A percentile compares a stretch with the other conserved stretches of the same genome.
phyloP scores from a whole-genome alignment of 2,113 vertebrate species.

The Blennius ocellaris region DNA sequence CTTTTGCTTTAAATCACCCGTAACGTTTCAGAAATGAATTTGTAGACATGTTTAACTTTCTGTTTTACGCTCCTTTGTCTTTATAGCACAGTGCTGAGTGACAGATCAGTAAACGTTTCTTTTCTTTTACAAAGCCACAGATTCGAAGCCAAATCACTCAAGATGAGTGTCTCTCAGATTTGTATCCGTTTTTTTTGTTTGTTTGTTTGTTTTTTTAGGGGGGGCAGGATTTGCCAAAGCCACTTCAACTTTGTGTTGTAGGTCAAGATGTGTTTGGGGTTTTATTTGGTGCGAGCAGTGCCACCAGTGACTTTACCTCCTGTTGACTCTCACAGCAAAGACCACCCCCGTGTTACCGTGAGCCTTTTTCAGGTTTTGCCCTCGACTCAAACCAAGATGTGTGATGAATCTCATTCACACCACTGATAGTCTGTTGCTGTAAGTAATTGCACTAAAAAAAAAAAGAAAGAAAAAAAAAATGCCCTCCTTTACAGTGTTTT shows the following conservation, averaged over 20 bases:
- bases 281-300: conserved; percentile 49
- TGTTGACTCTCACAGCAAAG: conserved; percentile 29
- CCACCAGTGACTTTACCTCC: conserved; percentile 55
- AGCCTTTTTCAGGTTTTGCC: conserved; percentile 9
- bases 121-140: conserved; percentile 10
- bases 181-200: too few relatives aligned
- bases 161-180: conserved; percentile 9
- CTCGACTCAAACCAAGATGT: conserved; percentile 42
- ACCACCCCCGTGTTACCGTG: conserved; percentile 23
- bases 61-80: not conserved
- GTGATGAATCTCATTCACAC: conserved; percentile 44
- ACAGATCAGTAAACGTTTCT: conserved; percentile 6
- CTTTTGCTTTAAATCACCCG: conserved; percentile 28
- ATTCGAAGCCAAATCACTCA: conserved; percentile 35
- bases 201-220: not conserved
- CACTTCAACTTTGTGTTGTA: conserved; percentile 22
- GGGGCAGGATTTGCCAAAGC: not conserved
- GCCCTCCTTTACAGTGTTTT: conserved; percentile 77
- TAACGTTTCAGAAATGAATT: conserved; percentile 14
- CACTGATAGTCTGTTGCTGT: conserved; percentile 70
- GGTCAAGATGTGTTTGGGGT: conserved; percentile 45
- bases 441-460: conserved; percentile 83
- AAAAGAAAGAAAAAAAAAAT: not conserved
- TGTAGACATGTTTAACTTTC: conserved; percentile 44
- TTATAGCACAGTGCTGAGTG: conserved; percentile 4